These are phyloP conservation scores for Oncorhynchus keta DNA, from an alignment of 2,113 vertebrate genomes.

Conservation along the genomic window DNA sequence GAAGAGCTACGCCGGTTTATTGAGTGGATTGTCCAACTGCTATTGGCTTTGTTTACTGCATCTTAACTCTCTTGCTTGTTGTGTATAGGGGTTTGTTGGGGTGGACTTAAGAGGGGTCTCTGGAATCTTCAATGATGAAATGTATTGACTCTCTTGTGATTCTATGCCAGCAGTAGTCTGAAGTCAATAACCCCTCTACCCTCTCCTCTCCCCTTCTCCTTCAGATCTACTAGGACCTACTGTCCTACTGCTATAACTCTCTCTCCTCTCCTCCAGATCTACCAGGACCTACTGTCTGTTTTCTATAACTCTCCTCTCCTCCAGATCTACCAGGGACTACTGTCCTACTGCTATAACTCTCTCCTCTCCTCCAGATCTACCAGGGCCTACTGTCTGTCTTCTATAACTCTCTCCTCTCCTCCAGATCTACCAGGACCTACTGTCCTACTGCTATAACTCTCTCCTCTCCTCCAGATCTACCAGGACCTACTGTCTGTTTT, in stretches of 20 bases:
- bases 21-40: not conserved
- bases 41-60: not conserved
- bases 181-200: not conserved
- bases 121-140: too few relatives aligned
- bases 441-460: too few relatives aligned
- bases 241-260: too few relatives aligned
- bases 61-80: not conserved
- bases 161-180: not conserved
- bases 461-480: not conserved
- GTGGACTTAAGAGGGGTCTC: too few relatives aligned
- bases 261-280: too few relatives aligned
- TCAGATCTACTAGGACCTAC: not conserved
- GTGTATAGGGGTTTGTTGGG: too few relatives aligned
- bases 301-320: too few relatives aligned
- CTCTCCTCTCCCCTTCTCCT: not conserved
- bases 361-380: conserved; percentile 68
- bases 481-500: too few relatives aligned
- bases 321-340: too few relatives aligned
- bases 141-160: not conserved
- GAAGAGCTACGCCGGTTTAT: not conserved
- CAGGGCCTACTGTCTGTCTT: conserved; percentile 79
- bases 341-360: not conserved
- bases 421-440: conserved; percentile 65
- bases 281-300: too few relatives aligned
- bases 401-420: conserved; percentile 66